Evolutionary conservation across 2,797 vertebrate genomes (phyloP).

Genomic region (Liasis olivaceus): DNA sequence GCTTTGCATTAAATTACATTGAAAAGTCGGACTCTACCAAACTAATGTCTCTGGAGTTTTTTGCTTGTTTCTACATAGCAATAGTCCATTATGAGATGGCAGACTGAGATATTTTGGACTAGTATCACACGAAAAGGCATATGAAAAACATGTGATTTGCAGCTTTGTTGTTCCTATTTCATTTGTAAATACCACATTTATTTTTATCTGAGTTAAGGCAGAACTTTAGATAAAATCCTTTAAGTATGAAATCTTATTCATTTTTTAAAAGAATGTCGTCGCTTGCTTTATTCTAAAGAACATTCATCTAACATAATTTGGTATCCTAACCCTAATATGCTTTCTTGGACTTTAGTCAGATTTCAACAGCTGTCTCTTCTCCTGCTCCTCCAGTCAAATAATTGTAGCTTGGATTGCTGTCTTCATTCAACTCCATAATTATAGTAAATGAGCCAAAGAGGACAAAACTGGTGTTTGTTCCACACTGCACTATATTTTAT

Average conservation of each 20-base stretch:
- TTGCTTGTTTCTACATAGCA: no score
- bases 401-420: neutral
- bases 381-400: no score
- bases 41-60: neutral
- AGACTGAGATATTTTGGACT: no score
- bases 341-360: neutral
- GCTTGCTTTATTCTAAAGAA: neutral
- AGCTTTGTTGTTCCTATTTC: neutral
- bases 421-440: neutral
- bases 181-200: neutral
- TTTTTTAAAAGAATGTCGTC: neutral
- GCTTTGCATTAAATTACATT: no score
- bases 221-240: neutral
- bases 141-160: no score
- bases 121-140: neutral
- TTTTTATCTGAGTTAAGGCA: neutral
- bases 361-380: neutral
- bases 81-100: no score
- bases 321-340: neutral
- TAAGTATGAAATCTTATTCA: neutral
- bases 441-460: slow-evolving; percentile 21
- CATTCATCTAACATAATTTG: neutral
- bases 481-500: neutral
- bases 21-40: neutral
- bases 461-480: slow-evolving; percentile 19